Evolutionary conservation across 1,140 invertebrate species (phyloP).

Genomic region (Cotesia vestalis): DNA sequence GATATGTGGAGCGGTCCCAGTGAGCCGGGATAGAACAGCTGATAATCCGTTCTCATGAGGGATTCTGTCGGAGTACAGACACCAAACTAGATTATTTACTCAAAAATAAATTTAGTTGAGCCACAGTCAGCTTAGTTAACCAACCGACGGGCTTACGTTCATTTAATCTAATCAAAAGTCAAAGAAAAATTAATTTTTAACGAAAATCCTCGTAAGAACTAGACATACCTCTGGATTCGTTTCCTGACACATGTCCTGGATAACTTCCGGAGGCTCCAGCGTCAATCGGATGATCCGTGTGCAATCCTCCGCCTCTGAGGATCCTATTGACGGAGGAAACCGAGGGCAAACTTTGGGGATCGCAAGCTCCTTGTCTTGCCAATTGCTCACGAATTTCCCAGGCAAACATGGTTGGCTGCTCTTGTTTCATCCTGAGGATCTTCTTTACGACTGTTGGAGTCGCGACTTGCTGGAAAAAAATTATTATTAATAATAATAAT

Average conservation of each 20-base stretch:
- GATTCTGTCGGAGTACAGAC: conserved; percentile 47
- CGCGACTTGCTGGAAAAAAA: conserved; percentile 84
- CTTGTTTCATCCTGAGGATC: conserved; percentile 89
- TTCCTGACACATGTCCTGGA: conserved; percentile 38
- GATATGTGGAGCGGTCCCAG: conserved; percentile 60
- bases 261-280: conserved; percentile 45
- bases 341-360: conserved; percentile 87
- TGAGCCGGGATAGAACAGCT: conserved; percentile 60
- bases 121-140: neutral
- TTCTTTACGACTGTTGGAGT: conserved; percentile 92
- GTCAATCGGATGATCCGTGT: conserved; percentile 59
- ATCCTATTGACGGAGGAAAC: conserved; percentile 96
- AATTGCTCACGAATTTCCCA: conserved; percentile 92
- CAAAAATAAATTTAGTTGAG: too few species aligned
- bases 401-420: conserved; percentile 91
- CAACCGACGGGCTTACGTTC: neutral
- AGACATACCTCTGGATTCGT: conserved; percentile 39
- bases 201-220: neutral
- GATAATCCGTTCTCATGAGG: conserved; percentile 62
- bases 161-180: too few species aligned
- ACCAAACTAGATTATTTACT: conserved; percentile 14
- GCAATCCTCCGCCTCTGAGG: conserved; percentile 81
- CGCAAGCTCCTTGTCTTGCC: conserved; percentile 84
- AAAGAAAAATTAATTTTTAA: conserved; percentile 31
- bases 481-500: neutral